A percentile compares a stretch with the other conserved stretches of the same genome.
Conservation (phyloP, 2,113 vertebrate species). For the Antechinus flavipes region DNA sequence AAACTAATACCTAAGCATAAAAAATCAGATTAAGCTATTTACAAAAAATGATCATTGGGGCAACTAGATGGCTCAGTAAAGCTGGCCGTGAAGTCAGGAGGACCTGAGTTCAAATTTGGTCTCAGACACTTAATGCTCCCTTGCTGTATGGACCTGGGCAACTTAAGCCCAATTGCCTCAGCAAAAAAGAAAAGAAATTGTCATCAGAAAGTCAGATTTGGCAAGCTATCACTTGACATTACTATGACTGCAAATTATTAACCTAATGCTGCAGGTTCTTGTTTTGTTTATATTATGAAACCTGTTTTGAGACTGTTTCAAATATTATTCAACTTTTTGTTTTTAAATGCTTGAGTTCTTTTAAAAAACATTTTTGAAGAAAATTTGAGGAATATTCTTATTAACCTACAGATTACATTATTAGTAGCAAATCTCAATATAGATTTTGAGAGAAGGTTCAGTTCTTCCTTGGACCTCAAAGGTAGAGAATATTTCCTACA, state of each 20-base stretch:
- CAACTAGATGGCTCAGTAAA: too few relatives aligned
- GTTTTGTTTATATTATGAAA: neutral
- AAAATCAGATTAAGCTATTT: neutral
- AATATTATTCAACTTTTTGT: neutral
- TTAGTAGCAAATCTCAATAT: neutral
- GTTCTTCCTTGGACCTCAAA: neutral
- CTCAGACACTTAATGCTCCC: too few relatives aligned
- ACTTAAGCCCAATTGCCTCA: too few relatives aligned
- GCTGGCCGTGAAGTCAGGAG: too few relatives aligned
- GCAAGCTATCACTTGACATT: neutral
- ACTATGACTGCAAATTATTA: neutral
- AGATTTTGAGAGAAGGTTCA: neutral
- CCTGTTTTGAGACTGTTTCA: neutral
- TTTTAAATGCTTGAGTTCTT: neutral
- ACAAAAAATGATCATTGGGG: neutral
- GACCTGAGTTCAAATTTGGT: too few relatives aligned
- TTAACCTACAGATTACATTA: neutral
- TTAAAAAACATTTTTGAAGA: neutral
- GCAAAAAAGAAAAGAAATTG: neutral
- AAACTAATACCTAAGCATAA: neutral
- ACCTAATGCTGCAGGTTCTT: neutral
- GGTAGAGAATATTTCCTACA: neutral
- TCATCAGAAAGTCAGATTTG: neutral
- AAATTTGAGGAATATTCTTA: neutral
- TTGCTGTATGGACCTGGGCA: too few relatives aligned